phyloP scores from a whole-genome alignment of 1,140 invertebrate genomes.

The Megalopta genalis region DNA sequence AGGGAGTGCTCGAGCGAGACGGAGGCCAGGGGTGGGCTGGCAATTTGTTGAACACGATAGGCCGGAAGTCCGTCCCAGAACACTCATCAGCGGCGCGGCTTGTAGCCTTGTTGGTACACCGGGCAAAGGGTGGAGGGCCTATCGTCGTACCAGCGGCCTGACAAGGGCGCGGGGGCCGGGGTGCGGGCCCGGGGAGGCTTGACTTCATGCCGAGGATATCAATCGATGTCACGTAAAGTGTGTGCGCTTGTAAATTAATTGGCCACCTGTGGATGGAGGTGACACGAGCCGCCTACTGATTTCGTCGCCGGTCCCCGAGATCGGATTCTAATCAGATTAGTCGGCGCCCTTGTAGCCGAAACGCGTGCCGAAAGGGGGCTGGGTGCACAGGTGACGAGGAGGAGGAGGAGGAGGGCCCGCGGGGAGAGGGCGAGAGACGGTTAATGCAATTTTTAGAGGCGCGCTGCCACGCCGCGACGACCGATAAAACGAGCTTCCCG shows the following conservation, averaged over 20 bases:
- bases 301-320: conserved; percentile 57
- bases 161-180: background rate
- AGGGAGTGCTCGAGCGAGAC: too few relatives aligned
- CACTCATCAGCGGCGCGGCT: background rate
- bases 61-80: background rate
- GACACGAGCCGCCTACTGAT: conserved; percentile 48
- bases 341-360: conserved; percentile 23
- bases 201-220: conserved; percentile 59
- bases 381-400: too few relatives aligned
- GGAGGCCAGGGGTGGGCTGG: too few relatives aligned
- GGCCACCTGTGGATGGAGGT: conserved; percentile 64
- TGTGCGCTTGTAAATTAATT: conserved; percentile 67
- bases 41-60: conserved; percentile 28
- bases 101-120: conserved; percentile 31
- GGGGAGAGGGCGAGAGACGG: background rate
- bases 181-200: conserved; percentile 30
- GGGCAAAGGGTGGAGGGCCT: conserved; percentile 37
- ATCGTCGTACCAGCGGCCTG: conserved; percentile 35
- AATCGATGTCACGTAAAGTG: conserved; percentile 66
- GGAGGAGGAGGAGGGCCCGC: too few relatives aligned
- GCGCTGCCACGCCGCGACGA: background rate
- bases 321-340: conserved; percentile 65
- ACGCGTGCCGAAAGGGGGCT: background rate
- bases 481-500: background rate
- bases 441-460: conserved; percentile 35